Evolutionary conservation across 2,113 vertebrate species (phyloP), one percentile per base, ranked within the genome.

Genomic region (Rallus limicola): DNA sequence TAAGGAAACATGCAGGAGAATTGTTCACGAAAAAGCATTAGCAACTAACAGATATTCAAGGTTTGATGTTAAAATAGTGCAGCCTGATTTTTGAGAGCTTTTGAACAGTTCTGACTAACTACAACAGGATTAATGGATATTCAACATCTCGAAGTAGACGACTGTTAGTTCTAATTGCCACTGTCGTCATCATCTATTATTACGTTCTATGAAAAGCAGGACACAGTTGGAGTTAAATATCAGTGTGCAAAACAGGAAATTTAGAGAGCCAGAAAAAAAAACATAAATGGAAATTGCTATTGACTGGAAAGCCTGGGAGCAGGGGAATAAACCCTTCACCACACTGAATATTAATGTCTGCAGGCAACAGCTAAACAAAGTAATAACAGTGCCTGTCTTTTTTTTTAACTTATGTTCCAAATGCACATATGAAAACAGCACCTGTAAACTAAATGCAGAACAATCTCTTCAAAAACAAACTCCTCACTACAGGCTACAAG

Each of bases 151-250:
- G 53, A 53, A 85, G 34, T 84, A 84, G 26, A 0, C 82, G 40
- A 63, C n/a, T 31, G 58, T 80, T 72, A 82, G 63, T 82, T 90
- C 34, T 91, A 91, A 88, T 67, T 88, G 78, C 40, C 78, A 89
- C 53, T 83, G 65, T 76, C 18, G 6, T 80, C 74, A 77, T 36
- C 50, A 72, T 33, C 74, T 90, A 89, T 89, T 85, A 71, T 65
- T 84, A 84, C 9, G 5, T 86, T 74, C 82, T 79, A 23, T 53
- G 80, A 71, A 88, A 96, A 96, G 88, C 53, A 55, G 29, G 58
- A 83, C 75, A 86, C 59, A 74, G 53, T 77, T 53, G 53, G 77
- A 96, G 62, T 90, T 91, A 95, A 95, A 85, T 58, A 92, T 53
- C 48, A 84, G 11, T 29, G 70, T 83, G 53, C 4, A 11, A 91